Conservation (phyloP, 2,888 invertebrate species). For the Pyralis farinalis region DNA sequence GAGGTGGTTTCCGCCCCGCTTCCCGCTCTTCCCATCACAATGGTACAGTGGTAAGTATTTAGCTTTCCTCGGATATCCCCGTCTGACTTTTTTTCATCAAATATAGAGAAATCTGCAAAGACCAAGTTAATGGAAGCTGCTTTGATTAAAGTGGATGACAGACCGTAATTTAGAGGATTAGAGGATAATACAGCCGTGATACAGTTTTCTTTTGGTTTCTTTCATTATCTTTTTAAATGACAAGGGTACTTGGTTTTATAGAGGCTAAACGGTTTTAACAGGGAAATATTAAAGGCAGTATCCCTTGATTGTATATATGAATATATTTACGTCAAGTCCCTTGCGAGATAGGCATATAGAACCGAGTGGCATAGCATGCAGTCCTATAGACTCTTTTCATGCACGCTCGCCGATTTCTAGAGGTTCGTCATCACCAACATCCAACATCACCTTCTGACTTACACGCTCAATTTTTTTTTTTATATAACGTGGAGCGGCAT, state of each 20-base stretch:
- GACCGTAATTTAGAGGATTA: slow-evolving; percentile 26
- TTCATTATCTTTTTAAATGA: slow-evolving; percentile 8
- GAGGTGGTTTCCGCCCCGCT: slow-evolving; percentile 11
- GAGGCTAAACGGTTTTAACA: slow-evolving; percentile 1
- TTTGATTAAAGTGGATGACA: slow-evolving; percentile 38
- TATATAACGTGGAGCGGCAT: too few species aligned
- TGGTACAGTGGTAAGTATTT: slow-evolving; percentile 4
- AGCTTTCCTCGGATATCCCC: slow-evolving; percentile 10
- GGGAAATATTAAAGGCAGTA: neutral
- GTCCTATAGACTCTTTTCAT: too few species aligned
- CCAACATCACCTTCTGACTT: too few species aligned
- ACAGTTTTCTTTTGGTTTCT: slow-evolving; percentile 1
- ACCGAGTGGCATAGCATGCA: too few species aligned
- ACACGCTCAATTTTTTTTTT: too few species aligned
- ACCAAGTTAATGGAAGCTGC: slow-evolving; percentile 25
- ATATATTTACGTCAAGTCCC: too few species aligned
- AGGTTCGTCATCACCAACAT: too few species aligned
- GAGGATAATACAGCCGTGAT: slow-evolving; percentile 24
- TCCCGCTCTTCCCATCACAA: slow-evolving; percentile 14
- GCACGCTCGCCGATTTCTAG: too few species aligned
- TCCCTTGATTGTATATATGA: too few species aligned
- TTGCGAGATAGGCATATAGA: too few species aligned
- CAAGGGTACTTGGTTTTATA: slow-evolving; percentile 12
- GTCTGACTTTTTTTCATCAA: slow-evolving; percentile 28
- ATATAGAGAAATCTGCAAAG: slow-evolving; percentile 24